These are phyloP conservation scores for Alloscopus bannaensis DNA, from an alignment of 2,888 invertebrate species.

Conservation along the genomic window DNA sequence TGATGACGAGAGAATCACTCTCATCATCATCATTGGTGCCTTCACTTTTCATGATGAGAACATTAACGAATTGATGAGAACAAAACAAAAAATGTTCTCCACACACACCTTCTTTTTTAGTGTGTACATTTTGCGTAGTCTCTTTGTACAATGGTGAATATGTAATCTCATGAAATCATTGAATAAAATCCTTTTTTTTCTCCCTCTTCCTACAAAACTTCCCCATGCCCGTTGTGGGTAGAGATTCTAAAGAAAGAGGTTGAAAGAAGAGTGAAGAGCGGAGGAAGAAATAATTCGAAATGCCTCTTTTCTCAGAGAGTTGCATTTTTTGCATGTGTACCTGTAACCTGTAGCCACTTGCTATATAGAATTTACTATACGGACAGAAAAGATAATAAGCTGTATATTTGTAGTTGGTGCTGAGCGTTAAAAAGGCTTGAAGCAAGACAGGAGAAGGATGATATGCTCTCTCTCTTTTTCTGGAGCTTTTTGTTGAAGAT, in stretches of 20 bases:
- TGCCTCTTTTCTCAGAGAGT: no score
- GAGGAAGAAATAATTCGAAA: no score
- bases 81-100: neutral
- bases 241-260: neutral
- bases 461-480: neutral
- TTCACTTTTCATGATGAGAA: conserved; percentile 31
- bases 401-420: no score
- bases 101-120: neutral
- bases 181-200: conserved; percentile 3
- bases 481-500: neutral
- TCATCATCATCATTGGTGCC: conserved; percentile 10
- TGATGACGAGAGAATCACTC: conserved; percentile 11
- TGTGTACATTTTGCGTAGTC: no score
- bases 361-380: no score
- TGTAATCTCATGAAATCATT: conserved; percentile 8
- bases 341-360: no score
- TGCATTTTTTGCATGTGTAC: no score
- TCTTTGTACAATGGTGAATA: neutral
- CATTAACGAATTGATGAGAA: conserved; percentile 7
- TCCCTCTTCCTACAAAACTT: conserved; percentile 24
- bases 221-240: neutral
- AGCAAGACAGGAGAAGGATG: no score
- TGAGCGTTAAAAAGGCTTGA: no score
- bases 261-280: conserved; percentile 5
- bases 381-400: no score